phyloP scores from a whole-genome alignment of 2,113 vertebrate species.

The Promerops cafer region DNA sequence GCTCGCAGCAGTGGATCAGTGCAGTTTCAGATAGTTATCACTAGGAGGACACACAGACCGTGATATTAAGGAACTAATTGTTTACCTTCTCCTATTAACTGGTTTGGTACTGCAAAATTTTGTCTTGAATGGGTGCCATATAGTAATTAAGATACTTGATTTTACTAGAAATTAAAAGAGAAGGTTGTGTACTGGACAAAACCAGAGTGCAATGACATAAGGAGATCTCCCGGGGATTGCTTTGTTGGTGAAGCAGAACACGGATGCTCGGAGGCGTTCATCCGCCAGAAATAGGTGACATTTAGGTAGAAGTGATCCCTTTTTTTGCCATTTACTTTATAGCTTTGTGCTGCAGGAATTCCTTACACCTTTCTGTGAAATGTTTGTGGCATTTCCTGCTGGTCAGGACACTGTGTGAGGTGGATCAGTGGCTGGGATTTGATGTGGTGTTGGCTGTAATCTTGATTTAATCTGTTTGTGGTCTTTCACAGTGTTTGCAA shows the following conservation, averaged over 20 bases:
- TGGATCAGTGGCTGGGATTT: neutral
- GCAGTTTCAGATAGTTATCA: constrained; percentile 54
- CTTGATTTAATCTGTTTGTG: neutral
- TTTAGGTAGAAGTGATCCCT: neutral
- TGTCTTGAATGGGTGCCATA: neutral
- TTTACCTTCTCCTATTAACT: neutral
- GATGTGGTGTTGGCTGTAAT: fast-evolving
- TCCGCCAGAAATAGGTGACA: neutral
- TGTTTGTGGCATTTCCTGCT: neutral
- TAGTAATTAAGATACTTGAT: neutral
- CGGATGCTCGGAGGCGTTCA: fast-evolving
- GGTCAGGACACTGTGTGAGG: fast-evolving
- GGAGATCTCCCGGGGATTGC: neutral
- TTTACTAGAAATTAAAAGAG: neutral
- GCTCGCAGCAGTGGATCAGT: neutral
- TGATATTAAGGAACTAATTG: neutral
- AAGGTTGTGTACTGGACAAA: neutral
- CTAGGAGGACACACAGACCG: constrained; percentile 69
- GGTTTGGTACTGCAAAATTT: neutral
- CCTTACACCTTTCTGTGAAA: neutral
- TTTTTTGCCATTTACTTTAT: neutral
- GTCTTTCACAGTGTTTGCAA: neutral
- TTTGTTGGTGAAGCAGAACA: neutral
- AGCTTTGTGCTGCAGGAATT: neutral
- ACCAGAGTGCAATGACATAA: neutral